Evolutionary conservation across 2,797 vertebrate species (phyloP).

Genomic region (Bovichtus variegatus): DNA sequence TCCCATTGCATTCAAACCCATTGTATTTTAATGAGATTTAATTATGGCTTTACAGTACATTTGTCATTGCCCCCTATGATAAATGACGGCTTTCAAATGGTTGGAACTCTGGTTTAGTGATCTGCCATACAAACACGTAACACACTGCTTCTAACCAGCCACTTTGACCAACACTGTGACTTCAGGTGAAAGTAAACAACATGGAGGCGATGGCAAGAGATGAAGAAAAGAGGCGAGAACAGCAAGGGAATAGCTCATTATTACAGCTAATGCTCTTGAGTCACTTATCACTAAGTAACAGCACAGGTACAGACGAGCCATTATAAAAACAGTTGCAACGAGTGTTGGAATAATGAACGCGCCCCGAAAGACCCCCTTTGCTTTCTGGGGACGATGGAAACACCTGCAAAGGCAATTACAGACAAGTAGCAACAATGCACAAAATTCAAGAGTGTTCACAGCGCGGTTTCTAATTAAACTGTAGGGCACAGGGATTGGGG

Average conservation of each 20-base stretch:
- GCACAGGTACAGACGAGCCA: slow-evolving; percentile 70
- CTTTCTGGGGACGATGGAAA: slow-evolving; percentile 62
- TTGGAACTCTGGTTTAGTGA: slow-evolving; percentile 22
- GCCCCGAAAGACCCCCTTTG: slow-evolving; percentile 56
- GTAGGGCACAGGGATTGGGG: slow-evolving; percentile 53
- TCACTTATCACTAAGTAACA: slow-evolving; percentile 78
- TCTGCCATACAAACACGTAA: slow-evolving; percentile 42
- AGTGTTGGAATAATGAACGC: slow-evolving; percentile 70
- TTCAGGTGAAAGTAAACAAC: slow-evolving; percentile 47
- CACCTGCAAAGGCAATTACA: slow-evolving; percentile 77
- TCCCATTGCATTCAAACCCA: slow-evolving; percentile 39
- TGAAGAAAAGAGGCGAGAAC: slow-evolving; percentile 20
- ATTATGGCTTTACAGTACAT: slow-evolving; percentile 44
- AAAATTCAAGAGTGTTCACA: slow-evolving; percentile 49
- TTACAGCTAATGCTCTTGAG: slow-evolving; percentile 74
- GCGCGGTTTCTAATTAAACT: slow-evolving; percentile 72
- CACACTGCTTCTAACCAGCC: slow-evolving; percentile 13
- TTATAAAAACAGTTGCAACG: slow-evolving; percentile 70
- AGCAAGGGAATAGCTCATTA: slow-evolving; percentile 70
- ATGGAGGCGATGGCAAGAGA: slow-evolving; percentile 6
- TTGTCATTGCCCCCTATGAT: slow-evolving; percentile 23
- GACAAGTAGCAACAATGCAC: slow-evolving; percentile 63
- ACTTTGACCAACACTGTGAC: slow-evolving; percentile 10
- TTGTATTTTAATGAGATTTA: slow-evolving; percentile 58
- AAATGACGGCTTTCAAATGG: slow-evolving; percentile 38